Evolutionary conservation across 2,888 invertebrate genomes (phyloP).

Genomic region (Fragum whitleyi): DNA sequence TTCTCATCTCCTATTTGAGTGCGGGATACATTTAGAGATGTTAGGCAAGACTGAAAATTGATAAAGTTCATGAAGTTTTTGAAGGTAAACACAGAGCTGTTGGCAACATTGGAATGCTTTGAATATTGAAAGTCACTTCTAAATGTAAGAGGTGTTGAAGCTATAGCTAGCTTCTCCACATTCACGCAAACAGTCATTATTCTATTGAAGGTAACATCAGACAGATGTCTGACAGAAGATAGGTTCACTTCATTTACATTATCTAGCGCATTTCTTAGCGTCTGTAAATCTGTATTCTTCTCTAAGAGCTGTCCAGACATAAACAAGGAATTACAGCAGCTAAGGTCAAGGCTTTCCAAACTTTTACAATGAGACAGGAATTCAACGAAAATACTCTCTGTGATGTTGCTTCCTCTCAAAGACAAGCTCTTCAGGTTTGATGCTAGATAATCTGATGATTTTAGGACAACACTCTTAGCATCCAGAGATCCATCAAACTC

Average conservation of each 20-base stretch:
- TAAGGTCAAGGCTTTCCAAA: slow-evolving; percentile 88
- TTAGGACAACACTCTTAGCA: slow-evolving; percentile 70
- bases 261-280: slow-evolving; percentile 65
- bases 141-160: slow-evolving; percentile 90
- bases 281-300: slow-evolving; percentile 86
- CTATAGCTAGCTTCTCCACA: slow-evolving; percentile 88
- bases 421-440: slow-evolving; percentile 76
- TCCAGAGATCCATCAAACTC: slow-evolving; percentile 76
- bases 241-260: slow-evolving; percentile 88
- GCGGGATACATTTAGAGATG: slow-evolving; percentile 88
- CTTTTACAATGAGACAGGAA: slow-evolving; percentile 83
- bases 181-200: slow-evolving; percentile 88
- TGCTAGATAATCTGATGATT: slow-evolving; percentile 75
- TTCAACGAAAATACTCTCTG: slow-evolving; percentile 78
- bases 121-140: slow-evolving; percentile 88
- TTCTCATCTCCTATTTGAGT: slow-evolving; percentile 90
- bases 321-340: slow-evolving; percentile 90
- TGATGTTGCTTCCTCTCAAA: slow-evolving; percentile 80
- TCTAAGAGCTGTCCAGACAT: slow-evolving; percentile 91
- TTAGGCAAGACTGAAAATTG: slow-evolving; percentile 87
- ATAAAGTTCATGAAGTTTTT: slow-evolving; percentile 89
- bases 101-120: slow-evolving; percentile 80
- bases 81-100: slow-evolving; percentile 91
- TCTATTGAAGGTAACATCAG: slow-evolving; percentile 90
- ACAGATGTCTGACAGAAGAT: slow-evolving; percentile 90